phyloP scores from a whole-genome alignment of 2,888 invertebrate genomes.

The Pyralis farinalis region DNA sequence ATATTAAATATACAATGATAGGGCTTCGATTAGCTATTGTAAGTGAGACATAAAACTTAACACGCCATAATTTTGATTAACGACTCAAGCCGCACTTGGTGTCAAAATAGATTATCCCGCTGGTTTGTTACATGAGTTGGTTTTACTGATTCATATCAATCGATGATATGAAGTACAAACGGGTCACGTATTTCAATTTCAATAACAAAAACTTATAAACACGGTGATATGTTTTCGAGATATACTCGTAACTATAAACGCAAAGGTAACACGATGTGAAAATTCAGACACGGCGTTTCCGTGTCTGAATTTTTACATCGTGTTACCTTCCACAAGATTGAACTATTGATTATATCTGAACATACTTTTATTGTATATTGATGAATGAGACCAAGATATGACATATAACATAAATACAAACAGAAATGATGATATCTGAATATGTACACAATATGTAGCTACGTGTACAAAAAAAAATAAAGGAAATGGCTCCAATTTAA shows the following conservation, averaged over 20 bases:
- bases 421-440: too few relatives aligned
- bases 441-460: too few relatives aligned
- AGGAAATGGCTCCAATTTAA: too few relatives aligned
- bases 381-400: too few relatives aligned
- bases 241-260: neutral
- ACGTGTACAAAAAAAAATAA: too few relatives aligned
- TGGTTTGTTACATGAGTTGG: constrained; percentile 65
- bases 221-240: neutral
- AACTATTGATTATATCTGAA: too few relatives aligned
- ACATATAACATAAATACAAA: too few relatives aligned
- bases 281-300: neutral
- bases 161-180: constrained; percentile 50
- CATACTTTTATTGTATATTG: too few relatives aligned
- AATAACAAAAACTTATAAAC: constrained; percentile 20
- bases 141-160: constrained; percentile 57
- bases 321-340: too few relatives aligned
- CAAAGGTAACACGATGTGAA: neutral
- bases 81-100: constrained; percentile 56
- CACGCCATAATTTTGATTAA: constrained; percentile 58
- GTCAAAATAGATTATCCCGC: constrained; percentile 74
- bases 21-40: constrained; percentile 28
- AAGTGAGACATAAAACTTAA: constrained; percentile 64
- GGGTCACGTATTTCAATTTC: too few relatives aligned
- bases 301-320: too few relatives aligned
- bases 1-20: too few relatives aligned